Evolutionary conservation across 2,888 invertebrate species (phyloP), one percentile per base, ranked within the genome.

Genomic region (Ethmia dodecea): DNA sequence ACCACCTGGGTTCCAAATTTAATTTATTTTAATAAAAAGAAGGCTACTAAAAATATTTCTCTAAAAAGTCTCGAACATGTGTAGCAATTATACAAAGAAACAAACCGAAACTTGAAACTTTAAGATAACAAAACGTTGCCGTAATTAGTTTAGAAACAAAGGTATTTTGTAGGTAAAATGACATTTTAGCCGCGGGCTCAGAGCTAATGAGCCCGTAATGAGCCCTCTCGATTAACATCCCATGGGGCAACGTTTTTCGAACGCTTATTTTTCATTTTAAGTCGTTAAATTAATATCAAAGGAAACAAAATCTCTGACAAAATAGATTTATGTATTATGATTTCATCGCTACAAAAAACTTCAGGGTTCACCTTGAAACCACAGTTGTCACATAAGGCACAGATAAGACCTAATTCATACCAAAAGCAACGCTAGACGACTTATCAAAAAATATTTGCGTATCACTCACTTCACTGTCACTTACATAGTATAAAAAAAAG

Each of bases 81-180:
- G 66, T 72, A 69, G 44, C 62, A 70, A 71, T 71, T 71, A 69
- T 57, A 54, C 48, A 45, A 47, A 46, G 45, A 52, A 60, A 64
- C 60, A n/a, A n/a, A n/a, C n/a, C n/a, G 50, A 48, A 54, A 45
- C 41, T 55, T 55, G 59, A 60, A 47, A 43, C 52, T 42, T 47
- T 48, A 48, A 41, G 42, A 47, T 59, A 60, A 63, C 54, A 55
- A 52, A 52, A 58, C 52, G 12, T 45, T 45, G 42, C 43, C 45
- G 64, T 72, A 74, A 78, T 81, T 76, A 76, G 70, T 75, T 75
- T 52, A 56, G 69, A 69, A 79, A 77, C 70, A 72, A 73, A 71
- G 65, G 59, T 60, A 57, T 65, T 63, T 49, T 45, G 47, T 48
- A 45, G 49, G 55, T 50, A 57, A 52, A 60, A 65, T 65, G 71